Conservation (phyloP, 1,140 invertebrate species). For the Antheraea mylitta region DNA sequence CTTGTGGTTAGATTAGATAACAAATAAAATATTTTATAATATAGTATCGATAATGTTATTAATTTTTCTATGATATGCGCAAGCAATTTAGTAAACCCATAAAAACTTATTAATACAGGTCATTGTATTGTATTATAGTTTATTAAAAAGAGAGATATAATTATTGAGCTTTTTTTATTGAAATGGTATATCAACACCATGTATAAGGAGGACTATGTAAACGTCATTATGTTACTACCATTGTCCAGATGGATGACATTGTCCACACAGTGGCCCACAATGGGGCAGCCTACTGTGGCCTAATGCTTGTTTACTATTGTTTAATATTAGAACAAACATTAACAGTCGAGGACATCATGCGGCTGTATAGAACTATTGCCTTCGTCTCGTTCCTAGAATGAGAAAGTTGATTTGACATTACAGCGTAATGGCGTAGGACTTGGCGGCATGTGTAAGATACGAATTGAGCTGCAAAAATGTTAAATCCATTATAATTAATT, state of each 20-base stretch:
- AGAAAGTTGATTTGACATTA: constrained; percentile 15
- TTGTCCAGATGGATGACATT: constrained; percentile 40
- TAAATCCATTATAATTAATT: too few species aligned
- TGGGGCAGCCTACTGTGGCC: constrained; percentile 27
- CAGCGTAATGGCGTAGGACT: background rate
- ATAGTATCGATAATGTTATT: too few species aligned
- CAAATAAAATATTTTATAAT: too few species aligned
- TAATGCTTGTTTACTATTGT: constrained; percentile 57
- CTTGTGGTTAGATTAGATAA: background rate
- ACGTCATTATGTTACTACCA: constrained; percentile 34
- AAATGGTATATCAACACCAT: background rate
- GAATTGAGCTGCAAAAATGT: too few species aligned
- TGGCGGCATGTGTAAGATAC: background rate
- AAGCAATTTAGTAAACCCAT: too few species aligned
- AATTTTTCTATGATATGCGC: too few species aligned
- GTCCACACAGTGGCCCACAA: constrained; percentile 54
- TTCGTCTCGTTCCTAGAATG: constrained; percentile 22
- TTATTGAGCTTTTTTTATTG: too few species aligned
- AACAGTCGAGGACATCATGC: constrained; percentile 14
- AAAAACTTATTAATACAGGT: too few species aligned
- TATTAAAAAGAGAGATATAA: too few species aligned
- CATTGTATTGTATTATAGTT: too few species aligned
- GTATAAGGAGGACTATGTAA: constrained; percentile 1
- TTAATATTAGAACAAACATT: constrained; percentile 41
- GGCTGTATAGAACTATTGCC: constrained; percentile 16